These are phyloP conservation scores for Electrona antarctica DNA, from an alignment of 2,113 vertebrate species.

Conservation along the genomic window DNA sequence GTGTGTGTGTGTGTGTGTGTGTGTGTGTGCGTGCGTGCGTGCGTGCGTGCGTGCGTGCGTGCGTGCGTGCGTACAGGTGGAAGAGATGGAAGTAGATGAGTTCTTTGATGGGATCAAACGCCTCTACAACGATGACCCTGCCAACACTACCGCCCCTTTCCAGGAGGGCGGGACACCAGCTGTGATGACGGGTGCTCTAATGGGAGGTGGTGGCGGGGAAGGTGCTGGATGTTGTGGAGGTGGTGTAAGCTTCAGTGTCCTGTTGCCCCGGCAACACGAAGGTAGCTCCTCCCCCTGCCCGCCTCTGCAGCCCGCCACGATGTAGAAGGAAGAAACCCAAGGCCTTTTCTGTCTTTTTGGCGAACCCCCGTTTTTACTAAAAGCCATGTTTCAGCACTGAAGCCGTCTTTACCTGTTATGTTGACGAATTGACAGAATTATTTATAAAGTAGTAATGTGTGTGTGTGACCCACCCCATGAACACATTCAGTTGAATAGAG, in stretches of 20 bases:
- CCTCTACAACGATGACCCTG: constrained; percentile 92
- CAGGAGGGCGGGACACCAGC: constrained; percentile 71
- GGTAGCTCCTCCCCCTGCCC: constrained; percentile 87
- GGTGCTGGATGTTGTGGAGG: constrained; percentile 57
- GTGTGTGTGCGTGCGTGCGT: too few relatives aligned
- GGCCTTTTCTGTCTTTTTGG: constrained; percentile 7
- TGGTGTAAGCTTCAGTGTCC: constrained; percentile 71
- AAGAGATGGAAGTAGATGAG: constrained; percentile 96
- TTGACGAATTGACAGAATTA: background rate
- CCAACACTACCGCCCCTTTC: constrained; percentile 64
- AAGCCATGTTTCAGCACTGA: constrained; percentile 21
- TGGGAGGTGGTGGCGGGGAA: constrained; percentile 52
- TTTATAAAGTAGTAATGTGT: too few relatives aligned
- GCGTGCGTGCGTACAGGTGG: constrained; percentile 79
- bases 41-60: too few relatives aligned
- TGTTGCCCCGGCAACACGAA: constrained; percentile 79
- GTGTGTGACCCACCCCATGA: too few relatives aligned
- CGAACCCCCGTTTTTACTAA: constrained; percentile 7
- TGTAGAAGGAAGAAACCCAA: constrained; percentile 19
- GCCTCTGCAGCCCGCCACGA: constrained; percentile 90
- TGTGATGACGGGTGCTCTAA: constrained; percentile 41
- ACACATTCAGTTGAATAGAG: too few relatives aligned
- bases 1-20: too few relatives aligned
- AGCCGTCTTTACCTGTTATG: background rate
- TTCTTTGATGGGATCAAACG: constrained; percentile 96